These are phyloP conservation scores for Littorina saxatilis DNA, from an alignment of 1,140 invertebrate genomes.

Conservation along the genomic window DNA sequence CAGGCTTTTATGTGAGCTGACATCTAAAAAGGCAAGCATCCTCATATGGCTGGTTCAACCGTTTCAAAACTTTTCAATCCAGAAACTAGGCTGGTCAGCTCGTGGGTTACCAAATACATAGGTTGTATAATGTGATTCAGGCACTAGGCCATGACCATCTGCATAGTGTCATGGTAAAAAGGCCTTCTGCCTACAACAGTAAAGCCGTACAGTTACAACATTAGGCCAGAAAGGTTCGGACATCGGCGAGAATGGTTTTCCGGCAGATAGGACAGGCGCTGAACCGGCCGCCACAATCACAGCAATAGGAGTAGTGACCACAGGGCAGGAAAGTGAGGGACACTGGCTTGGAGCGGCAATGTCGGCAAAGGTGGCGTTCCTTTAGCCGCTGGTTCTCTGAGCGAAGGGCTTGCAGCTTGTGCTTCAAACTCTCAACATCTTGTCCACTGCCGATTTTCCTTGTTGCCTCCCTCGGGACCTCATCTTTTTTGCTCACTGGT, in stretches of 20 bases:
- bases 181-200: too few species aligned
- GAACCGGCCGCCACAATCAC: slow-evolving; percentile 21
- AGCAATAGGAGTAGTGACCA: slow-evolving; percentile 34
- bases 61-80: too few species aligned
- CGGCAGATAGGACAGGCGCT: slow-evolving; percentile 26
- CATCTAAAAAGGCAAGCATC: too few species aligned
- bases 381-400: slow-evolving; percentile 10
- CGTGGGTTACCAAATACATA: too few species aligned
- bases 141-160: too few species aligned
- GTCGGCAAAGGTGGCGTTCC: background rate
- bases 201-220: too few species aligned
- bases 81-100: too few species aligned
- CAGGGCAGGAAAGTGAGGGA: slow-evolving; percentile 35
- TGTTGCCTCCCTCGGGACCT: too few species aligned
- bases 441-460: background rate
- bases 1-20: too few species aligned
- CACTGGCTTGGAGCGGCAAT: background rate
- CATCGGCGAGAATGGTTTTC: slow-evolving; percentile 34
- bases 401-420: background rate
- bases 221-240: slow-evolving; percentile 28
- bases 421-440: background rate
- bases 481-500: background rate
- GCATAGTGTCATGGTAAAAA: too few species aligned
- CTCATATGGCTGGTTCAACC: too few species aligned
- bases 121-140: too few species aligned